Percentiles rank a stretch among this genome's conserved stretches.
Evolutionary conservation across 2,888 invertebrate genomes (phyloP).

Genomic region (Drosophila robusta): DNA sequence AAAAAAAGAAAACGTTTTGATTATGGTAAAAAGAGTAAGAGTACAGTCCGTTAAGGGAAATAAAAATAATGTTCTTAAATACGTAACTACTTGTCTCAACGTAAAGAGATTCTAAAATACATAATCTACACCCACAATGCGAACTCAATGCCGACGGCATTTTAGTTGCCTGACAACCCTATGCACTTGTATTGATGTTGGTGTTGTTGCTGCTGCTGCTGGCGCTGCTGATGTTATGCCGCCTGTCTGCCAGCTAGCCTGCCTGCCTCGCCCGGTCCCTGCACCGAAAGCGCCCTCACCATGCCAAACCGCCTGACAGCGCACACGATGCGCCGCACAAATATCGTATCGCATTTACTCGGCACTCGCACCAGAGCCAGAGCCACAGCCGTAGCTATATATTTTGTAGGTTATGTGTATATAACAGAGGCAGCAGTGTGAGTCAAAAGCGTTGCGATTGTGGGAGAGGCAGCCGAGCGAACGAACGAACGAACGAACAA

Average conservation of each 20-base stretch:
- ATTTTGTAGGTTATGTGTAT: slow-evolving; percentile 84
- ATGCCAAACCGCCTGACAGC: slow-evolving; percentile 74
- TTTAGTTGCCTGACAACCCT: slow-evolving; percentile 58
- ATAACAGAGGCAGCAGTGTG: slow-evolving; percentile 77
- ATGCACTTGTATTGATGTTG: slow-evolving; percentile 56
- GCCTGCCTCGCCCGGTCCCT: slow-evolving; percentile 50
- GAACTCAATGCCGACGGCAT: slow-evolving; percentile 58
- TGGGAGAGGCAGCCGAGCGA: slow-evolving; percentile 71
- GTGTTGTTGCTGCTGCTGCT: slow-evolving; percentile 42
- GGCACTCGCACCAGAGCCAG: slow-evolving; percentile 56
- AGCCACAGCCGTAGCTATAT: slow-evolving; percentile 66
- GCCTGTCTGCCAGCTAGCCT: slow-evolving; percentile 76
- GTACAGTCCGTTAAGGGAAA: too few relatives aligned
- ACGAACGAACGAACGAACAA: slow-evolving; percentile 40
- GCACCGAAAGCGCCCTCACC: slow-evolving; percentile 33
- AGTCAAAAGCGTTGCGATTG: slow-evolving; percentile 72
- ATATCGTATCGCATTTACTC: slow-evolving; percentile 74
- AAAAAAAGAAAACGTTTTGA: too few relatives aligned
- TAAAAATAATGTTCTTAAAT: neutral
- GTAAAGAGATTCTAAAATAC: neutral
- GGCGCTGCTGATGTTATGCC: slow-evolving; percentile 78
- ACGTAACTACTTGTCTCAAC: neutral
- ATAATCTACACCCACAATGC: slow-evolving; percentile 24
- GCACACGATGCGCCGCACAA: slow-evolving; percentile 76
- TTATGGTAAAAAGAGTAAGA: too few relatives aligned